These are phyloP conservation scores for Misgurnus anguillicaudatus DNA, from an alignment of 2,113 vertebrate species.

Conservation along the genomic window DNA sequence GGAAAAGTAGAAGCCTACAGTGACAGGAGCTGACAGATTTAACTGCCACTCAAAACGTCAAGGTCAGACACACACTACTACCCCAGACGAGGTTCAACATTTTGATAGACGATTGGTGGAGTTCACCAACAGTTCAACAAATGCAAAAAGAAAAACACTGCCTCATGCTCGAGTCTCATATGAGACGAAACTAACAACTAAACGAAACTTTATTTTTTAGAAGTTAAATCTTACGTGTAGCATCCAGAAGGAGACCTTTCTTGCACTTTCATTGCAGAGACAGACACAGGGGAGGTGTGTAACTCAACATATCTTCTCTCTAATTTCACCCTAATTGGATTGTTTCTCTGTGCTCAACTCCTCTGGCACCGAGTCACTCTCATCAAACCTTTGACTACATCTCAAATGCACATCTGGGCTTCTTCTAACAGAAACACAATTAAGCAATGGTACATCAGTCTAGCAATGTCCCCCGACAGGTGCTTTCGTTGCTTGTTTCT, in stretches of 20 bases:
- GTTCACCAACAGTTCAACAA: conserved; percentile 7
- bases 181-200: too few relatives aligned
- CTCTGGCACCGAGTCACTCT: conserved; percentile 49
- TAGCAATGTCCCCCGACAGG: conserved; percentile 40
- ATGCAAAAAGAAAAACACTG: too few relatives aligned
- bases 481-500: conserved; percentile 1
- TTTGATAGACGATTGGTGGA: not conserved
- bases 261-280: conserved; percentile 34
- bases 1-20: not conserved
- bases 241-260: conserved; percentile 1
- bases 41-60: not conserved
- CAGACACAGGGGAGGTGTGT: conserved; percentile 42
- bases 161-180: too few relatives aligned
- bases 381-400: conserved; percentile 57
- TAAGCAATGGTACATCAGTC: conserved; percentile 49
- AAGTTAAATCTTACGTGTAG: conserved; percentile 23
- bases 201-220: not conserved
- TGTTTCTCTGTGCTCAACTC: conserved; percentile 51
- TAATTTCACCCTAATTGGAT: conserved; percentile 56
- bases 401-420: conserved; percentile 54
- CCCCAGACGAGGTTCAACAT: not conserved
- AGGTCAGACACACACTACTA: conserved; percentile 25
- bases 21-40: conserved; percentile 24
- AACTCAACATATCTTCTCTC: conserved; percentile 45
- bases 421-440: conserved; percentile 52